A percentile compares a stretch with the other conserved stretches of the same genome.
These are phyloP conservation scores for Tupiocoris notatus DNA, from an alignment of 2,888 invertebrate genomes.

Conservation along the genomic window DNA sequence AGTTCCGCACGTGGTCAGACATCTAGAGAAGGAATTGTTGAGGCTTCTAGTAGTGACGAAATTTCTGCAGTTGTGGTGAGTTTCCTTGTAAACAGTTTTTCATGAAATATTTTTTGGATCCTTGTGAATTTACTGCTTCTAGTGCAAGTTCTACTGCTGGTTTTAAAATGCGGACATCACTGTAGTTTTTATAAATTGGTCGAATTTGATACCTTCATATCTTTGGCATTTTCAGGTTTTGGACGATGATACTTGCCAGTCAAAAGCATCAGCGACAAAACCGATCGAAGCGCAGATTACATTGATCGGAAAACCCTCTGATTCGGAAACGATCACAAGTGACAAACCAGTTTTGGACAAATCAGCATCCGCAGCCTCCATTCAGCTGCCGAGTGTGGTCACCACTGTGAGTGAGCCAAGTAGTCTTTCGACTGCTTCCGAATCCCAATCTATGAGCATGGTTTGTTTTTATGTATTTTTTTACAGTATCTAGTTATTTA, in stretches of 20 bases:
- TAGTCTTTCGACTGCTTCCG: neutral
- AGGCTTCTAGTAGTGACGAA: too few species aligned
- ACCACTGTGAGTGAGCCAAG: neutral
- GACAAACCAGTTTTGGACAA: neutral
- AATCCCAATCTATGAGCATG: neutral
- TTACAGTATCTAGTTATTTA: neutral
- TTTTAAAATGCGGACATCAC: too few species aligned
- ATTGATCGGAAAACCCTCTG: conserved; percentile 1
- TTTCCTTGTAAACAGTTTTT: too few species aligned
- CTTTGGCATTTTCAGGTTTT: neutral
- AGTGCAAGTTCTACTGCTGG: too few species aligned
- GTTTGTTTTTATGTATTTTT: neutral
- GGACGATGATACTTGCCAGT: neutral
- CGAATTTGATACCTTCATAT: too few species aligned
- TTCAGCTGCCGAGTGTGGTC: too few species aligned
- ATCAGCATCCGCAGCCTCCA: neutral
- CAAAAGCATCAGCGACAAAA: neutral
- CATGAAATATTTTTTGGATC: too few species aligned
- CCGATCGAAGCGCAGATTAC: neutral
- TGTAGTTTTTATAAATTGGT: too few species aligned
- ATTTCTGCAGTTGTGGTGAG: too few species aligned
- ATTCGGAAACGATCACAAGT: conserved; percentile 16
- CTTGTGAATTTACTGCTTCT: too few species aligned
- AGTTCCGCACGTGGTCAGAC: too few species aligned
- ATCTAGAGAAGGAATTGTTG: too few species aligned